A percentile compares a stretch with the other conserved stretches of the same genome.
phyloP scores from a whole-genome alignment of 1,140 invertebrate species.

The Leptopilina clavipes region DNA sequence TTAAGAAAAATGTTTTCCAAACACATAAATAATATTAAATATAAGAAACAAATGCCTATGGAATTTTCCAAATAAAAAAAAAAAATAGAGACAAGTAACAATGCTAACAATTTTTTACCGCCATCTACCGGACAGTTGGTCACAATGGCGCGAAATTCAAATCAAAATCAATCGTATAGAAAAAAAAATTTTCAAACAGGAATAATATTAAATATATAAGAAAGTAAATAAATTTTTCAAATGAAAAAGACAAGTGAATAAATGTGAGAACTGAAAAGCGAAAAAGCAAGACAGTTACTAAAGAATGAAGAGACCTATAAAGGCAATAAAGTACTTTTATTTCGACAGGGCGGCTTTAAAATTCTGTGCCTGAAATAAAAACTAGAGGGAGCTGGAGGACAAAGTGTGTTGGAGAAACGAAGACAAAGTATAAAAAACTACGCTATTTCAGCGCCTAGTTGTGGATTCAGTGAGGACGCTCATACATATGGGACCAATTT shows the following conservation, averaged over 20 bases:
- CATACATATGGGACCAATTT: constrained; percentile 73
- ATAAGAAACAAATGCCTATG: too few relatives aligned
- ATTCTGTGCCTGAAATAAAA: constrained; percentile 62
- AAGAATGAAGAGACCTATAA: constrained; percentile 40
- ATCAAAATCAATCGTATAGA: too few relatives aligned
- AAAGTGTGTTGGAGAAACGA: constrained; percentile 44
- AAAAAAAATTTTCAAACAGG: too few relatives aligned
- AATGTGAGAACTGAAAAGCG: constrained; percentile 43
- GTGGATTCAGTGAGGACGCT: constrained; percentile 66
- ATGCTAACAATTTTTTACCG: too few relatives aligned
- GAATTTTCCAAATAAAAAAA: too few relatives aligned
- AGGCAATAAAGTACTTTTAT: constrained; percentile 66
- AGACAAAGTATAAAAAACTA: constrained; percentile 56
- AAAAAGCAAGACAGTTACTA: constrained; percentile 45
- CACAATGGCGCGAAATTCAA: too few relatives aligned
- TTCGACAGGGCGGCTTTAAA: constrained; percentile 64
- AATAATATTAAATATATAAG: too few relatives aligned
- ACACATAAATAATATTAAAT: too few relatives aligned
- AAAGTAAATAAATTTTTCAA: neutral
- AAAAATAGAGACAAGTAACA: too few relatives aligned
- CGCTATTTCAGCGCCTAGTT: constrained; percentile 60
- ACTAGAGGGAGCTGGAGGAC: constrained; percentile 42
- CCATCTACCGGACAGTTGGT: too few relatives aligned
- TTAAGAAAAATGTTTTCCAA: too few relatives aligned
- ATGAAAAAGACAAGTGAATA: neutral